Evolutionary conservation across 2,797 vertebrate species (phyloP), one percentile per base, ranked within the genome.

Genomic region (Tauraco hartlaubi): DNA sequence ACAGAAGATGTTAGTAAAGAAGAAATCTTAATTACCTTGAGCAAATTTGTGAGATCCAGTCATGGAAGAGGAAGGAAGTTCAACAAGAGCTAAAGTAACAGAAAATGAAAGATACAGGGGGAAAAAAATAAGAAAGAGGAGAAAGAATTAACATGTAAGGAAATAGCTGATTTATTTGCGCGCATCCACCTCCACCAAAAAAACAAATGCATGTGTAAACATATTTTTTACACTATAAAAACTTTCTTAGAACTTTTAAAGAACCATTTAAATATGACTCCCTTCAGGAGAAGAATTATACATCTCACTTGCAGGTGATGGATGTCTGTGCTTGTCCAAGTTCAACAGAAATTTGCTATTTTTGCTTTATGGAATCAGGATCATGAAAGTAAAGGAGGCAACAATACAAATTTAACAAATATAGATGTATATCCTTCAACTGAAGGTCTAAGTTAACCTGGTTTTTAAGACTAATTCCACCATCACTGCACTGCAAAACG

Each of bases 61-160:
- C 88, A 96, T 93, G 67, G 96, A 97, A 39, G 96, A 97, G 75
- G 97, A 93, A 86, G 97, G 96, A 96, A 97, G 96, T 92, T 98
- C 97, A 93, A 96, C 52, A 96, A 97, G 95, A 96, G 97, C 97
- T 98, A 64, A 25, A 61, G 85, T 43, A 56, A 85, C 19, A 78
- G 85, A 73, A 84, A 72, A 73, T 5, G 15, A 85, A 91, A 90
- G 79, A 74, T 11, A 61, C 0, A 19, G 19, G 4, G 6, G 48
- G 3, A 22, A 2, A 41, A 49, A 58, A 86, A 90, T 43, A 89
- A 92, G 35, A 90, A 77, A 83, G 79, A 56, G 20, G 19, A 92
- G 39, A 86, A 90, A 91, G 41, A 90, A 85, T 94, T 90, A 92
- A 83, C 64, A 88, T 59, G 61, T 71, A 96, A 64, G 58, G 59